Conservation (phyloP, 2,888 invertebrate genomes). For the Halocaridina rubra region DNA sequence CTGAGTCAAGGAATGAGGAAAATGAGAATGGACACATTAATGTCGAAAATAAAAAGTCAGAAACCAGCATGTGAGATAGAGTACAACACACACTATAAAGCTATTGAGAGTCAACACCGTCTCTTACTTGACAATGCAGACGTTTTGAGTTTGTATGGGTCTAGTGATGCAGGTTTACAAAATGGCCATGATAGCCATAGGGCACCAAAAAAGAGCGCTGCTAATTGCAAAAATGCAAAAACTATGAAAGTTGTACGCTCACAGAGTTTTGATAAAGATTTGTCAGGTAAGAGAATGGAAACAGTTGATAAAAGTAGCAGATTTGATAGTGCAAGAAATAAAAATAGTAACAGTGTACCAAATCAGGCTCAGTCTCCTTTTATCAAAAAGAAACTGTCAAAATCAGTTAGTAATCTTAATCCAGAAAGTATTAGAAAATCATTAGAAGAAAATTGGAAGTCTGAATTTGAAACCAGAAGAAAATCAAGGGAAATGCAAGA, state of each 20-base stretch:
- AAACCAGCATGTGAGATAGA: slow-evolving; percentile 46
- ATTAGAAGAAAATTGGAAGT: background rate
- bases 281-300: background rate
- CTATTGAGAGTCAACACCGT: slow-evolving; percentile 40
- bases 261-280: slow-evolving; percentile 28
- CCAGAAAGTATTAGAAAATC: background rate
- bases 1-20: slow-evolving; percentile 26
- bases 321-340: background rate
- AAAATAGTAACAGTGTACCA: background rate
- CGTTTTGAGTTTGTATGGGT: slow-evolving; percentile 26
- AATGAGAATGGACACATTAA: slow-evolving; percentile 22
- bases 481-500: background rate
- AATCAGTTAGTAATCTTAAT: background rate
- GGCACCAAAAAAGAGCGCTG: background rate
- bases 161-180: background rate
- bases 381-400: slow-evolving; percentile 11
- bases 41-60: slow-evolving; percentile 35
- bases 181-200: slow-evolving; percentile 20
- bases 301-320: background rate
- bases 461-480: background rate
- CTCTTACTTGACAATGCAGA: slow-evolving; percentile 32
- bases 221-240: slow-evolving; percentile 3
- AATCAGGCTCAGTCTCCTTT: slow-evolving; percentile 24
- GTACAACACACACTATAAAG: slow-evolving; percentile 32
- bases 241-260: slow-evolving; percentile 31